phyloP scores from a whole-genome alignment of 35 echinoderm and acorn worm species.

The Hemicentrotus pulcherrimus region DNA sequence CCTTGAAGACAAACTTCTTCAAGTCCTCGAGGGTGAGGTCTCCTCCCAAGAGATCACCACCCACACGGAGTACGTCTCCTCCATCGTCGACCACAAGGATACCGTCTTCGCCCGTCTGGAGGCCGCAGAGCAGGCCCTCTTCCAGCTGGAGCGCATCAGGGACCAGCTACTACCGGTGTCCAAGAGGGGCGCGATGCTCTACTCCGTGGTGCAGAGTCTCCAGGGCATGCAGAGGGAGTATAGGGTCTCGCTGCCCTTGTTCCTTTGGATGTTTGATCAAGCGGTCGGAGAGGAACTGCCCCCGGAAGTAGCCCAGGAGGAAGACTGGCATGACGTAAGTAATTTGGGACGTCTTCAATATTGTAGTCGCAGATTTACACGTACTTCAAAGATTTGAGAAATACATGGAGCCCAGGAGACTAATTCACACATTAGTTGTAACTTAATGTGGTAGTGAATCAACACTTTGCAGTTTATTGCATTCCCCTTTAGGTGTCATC shows the following conservation, averaged over 20 bases:
- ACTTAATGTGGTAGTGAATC: too few relatives aligned
- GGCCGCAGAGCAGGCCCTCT: constrained; percentile 73
- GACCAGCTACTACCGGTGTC: constrained; percentile 78
- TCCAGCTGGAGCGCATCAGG: constrained; percentile 67
- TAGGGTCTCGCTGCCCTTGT: constrained; percentile 86
- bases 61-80: constrained; percentile 88
- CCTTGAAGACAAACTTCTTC: constrained; percentile 73
- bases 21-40: constrained; percentile 77
- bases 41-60: constrained; percentile 80
- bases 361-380: too few relatives aligned
- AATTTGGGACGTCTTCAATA: too few relatives aligned
- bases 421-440: too few relatives aligned
- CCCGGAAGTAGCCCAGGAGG: constrained; percentile 23
- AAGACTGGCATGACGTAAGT: constrained; percentile 25
- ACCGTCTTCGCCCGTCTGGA: constrained; percentile 70
- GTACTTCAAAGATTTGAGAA: too few relatives aligned
- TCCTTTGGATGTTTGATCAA: constrained; percentile 88
- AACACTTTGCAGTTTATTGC: too few relatives aligned
- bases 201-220: constrained; percentile 72
- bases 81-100: constrained; percentile 94
- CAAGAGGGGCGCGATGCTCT: constrained; percentile 95
- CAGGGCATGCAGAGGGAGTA: constrained; percentile 86
- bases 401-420: too few relatives aligned
- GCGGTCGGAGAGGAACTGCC: constrained; percentile 83
- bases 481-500: too few relatives aligned